Base-by-base conservation (phyloP, 2,113 vertebrate species). In the Protobothrops flavoviridis region DNA sequence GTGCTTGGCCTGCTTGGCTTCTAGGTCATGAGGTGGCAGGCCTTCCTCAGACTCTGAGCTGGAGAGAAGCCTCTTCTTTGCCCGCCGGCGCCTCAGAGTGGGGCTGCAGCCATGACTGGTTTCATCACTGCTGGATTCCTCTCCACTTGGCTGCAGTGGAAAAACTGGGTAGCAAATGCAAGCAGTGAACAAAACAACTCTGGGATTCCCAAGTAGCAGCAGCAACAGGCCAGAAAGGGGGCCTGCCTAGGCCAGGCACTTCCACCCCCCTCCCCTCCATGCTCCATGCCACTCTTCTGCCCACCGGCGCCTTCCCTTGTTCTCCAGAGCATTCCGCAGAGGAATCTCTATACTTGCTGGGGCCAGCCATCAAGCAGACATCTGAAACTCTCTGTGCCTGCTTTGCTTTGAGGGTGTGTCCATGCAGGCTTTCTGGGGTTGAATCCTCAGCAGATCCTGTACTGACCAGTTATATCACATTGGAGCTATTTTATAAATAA, bases 101-200 rank as follows among this genome's bases (percentile, higher is more conserved):
- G 97, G 97, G 94, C 97, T 94, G 39, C 95, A 90, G 91, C 61
- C 95, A 17, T 96, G 94, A 90, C 96, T 96, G 0, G 86, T 94
- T 48, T 98, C 98, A 17, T 99, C 98, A 43, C 98, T 99, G 96
- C 98, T 99, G 0, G 98, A 98, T 92, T 98, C 98, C 1, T 94
- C 97, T 0, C 94, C 93, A 23, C 96, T 95, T 45, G 92, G 97
- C 88, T 96, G 97, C 64, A 97, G 96, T 0, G 97, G 15, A 92
- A 98, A 97, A 33, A 96, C 98, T 98, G 94, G 4, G 92, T 92
- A 52, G 8, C 85, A 87, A 53, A 10, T 93, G 52, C 0, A 64
- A 56, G 1, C 86, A 26, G 2, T 52, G 50, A 52, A 7, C 23
- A 26, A 6, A 52, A 48, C 12, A 21, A 48, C 45, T 26, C 11